A percentile compares a stretch with the other conserved stretches of the same genome.
Evolutionary conservation across 64 coral and sea anemone genomes (phyloP).

Genomic region (Montipora cactus): DNA sequence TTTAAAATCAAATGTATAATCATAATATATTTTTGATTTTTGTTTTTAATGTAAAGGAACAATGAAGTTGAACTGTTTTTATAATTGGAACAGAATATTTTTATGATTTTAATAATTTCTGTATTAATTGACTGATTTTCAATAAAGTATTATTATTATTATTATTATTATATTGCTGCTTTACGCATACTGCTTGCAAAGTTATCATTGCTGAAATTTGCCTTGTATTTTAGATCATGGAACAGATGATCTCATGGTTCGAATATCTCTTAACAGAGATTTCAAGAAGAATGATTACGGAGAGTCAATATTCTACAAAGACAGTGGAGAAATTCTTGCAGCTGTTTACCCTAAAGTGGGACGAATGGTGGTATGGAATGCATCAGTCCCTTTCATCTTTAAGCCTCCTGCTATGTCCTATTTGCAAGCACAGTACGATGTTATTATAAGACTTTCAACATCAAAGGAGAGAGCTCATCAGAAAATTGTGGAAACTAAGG

Average conservation of each 20-base stretch:
- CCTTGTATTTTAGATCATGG: slow-evolving; percentile 18
- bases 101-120: too few species aligned
- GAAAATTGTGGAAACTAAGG: slow-evolving; percentile 53
- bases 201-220: too few species aligned
- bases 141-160: too few species aligned
- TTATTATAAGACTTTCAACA: slow-evolving; percentile 75
- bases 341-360: slow-evolving; percentile 80
- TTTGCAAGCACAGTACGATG: slow-evolving; percentile 69
- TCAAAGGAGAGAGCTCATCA: slow-evolving; percentile 73
- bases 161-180: too few species aligned
- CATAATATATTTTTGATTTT: too few species aligned
- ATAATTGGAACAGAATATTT: too few species aligned
- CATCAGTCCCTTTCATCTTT: slow-evolving; percentile 72
- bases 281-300: slow-evolving; percentile 97
- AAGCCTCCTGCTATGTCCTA: slow-evolving; percentile 93
- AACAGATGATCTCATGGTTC: slow-evolving; percentile 74
- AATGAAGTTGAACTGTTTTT: too few species aligned
- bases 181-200: too few species aligned
- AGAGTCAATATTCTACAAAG: slow-evolving; percentile 85
- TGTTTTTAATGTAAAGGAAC: too few species aligned
- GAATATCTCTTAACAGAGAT: slow-evolving; percentile 75
- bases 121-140: too few species aligned
- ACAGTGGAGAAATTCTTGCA: slow-evolving; percentile 81
- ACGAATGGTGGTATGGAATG: slow-evolving; percentile 88
- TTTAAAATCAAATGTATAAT: too few species aligned